Conservation (phyloP, 1,140 invertebrate species). For the Pentalonia nigronervosa region DNA sequence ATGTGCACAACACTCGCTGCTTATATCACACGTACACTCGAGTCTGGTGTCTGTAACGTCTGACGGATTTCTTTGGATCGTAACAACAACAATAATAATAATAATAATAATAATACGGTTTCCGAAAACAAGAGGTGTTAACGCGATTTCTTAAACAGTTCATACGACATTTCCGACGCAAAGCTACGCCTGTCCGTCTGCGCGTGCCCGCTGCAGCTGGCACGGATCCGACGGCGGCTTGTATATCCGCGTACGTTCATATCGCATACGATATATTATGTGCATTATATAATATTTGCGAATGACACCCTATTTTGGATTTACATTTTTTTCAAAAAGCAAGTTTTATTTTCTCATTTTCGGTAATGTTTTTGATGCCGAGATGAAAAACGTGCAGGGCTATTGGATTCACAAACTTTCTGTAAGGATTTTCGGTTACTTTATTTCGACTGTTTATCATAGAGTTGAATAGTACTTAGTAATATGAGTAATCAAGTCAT, state of each 20-base stretch:
- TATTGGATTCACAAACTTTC: background rate
- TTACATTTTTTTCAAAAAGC: background rate
- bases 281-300: background rate
- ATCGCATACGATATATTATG: background rate
- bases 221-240: background rate
- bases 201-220: background rate
- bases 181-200: background rate
- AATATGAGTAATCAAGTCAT: background rate
- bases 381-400: background rate
- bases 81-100: conserved; percentile 2
- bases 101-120: conserved; percentile 6
- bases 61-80: background rate
- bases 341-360: background rate
- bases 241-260: background rate
- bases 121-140: background rate
- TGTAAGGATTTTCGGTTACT: background rate
- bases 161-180: background rate
- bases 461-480: background rate
- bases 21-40: background rate
- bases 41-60: background rate
- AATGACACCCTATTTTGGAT: background rate
- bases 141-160: conserved; percentile 21
- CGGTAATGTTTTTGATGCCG: background rate
- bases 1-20: background rate
- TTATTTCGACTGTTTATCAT: background rate